Base-by-base conservation (phyloP, 64 coral and sea anemone genomes). In the Pocillopora damicornis region DNA sequence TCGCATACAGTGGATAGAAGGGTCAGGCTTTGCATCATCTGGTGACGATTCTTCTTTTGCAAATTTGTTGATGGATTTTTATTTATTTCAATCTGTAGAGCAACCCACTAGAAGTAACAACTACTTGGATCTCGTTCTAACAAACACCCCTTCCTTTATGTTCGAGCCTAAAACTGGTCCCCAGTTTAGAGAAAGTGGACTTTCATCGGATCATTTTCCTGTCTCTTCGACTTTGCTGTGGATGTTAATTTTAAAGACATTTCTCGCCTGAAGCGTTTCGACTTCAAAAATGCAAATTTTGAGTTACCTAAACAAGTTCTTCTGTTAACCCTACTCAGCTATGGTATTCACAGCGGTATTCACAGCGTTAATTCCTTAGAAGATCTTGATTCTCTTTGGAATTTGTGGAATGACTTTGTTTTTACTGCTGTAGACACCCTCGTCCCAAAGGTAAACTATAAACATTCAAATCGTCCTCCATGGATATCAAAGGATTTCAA, bases 381-480 rank as follows among this genome's bases (percentile, higher is more conserved):
- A 38, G 81, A 85, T 15, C 57, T 85, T 85, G 60, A 85, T 85
- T 85, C 81, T 63, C 61, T 72, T 35, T 85, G 81, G 81, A 35
- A 85, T 7, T 68, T 35, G 2, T 85, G 81, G 63, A 34, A 85
- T 68, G 81, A 85, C 37, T 61, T 85, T 60, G 26, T 66, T 9
- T 45, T 68, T 45, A 6, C 62, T 37, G 30, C 13, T 69, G 37
- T 36, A 30, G n/a, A 72, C 15, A 51, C 63, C 30, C 42, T 18
- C 45, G 63, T 72, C 65, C 81, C 81, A 18, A 68, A 69, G 15
- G 65, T 30, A 15, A 85, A 66, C 18, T 72, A 63, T 68, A 35
- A 45, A 85, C 57, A 69, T 85, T 13, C 81, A 61, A 85, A 85
- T 15, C 37, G 35, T 85, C 81, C 62, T 72, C 81, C 61, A 25